Evolutionary conservation across 2,113 vertebrate species (phyloP).

Genomic region (Podarcis raffonei): DNA sequence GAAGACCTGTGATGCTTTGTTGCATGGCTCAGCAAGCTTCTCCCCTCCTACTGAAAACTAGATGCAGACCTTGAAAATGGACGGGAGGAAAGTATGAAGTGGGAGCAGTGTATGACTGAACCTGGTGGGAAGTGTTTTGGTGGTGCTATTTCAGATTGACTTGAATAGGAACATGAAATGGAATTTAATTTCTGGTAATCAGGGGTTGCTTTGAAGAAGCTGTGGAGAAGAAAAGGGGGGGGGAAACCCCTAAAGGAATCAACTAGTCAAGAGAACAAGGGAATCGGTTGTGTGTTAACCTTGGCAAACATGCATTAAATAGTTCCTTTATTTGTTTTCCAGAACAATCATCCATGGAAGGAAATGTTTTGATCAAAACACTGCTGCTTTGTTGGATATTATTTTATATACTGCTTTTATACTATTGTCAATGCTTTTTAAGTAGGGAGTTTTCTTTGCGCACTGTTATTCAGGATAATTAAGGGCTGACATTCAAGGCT

Average conservation of each 20-base stretch:
- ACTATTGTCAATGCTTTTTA: background rate
- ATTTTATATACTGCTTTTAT: background rate
- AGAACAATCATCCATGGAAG: background rate
- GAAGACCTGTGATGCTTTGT: background rate
- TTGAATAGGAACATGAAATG: background rate
- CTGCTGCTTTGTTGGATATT: background rate
- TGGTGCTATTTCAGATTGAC: background rate
- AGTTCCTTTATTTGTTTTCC: background rate
- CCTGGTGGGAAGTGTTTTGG: background rate
- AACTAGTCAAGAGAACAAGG: background rate
- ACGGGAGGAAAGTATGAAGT: background rate
- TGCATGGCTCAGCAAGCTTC: background rate
- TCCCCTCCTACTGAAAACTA: background rate
- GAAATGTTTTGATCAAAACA: background rate
- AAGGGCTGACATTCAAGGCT: background rate
- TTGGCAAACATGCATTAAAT: background rate
- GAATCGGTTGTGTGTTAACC: background rate
- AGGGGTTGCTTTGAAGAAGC: background rate
- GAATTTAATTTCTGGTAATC: background rate
- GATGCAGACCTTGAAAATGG: background rate
- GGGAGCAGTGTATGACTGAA: background rate
- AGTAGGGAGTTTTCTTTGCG: background rate
- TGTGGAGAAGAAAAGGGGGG: background rate
- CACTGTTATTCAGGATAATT: background rate
- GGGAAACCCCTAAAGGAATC: background rate